Conservation (phyloP, 2,113 vertebrate species). For the Chloropsis hardwickii region DNA sequence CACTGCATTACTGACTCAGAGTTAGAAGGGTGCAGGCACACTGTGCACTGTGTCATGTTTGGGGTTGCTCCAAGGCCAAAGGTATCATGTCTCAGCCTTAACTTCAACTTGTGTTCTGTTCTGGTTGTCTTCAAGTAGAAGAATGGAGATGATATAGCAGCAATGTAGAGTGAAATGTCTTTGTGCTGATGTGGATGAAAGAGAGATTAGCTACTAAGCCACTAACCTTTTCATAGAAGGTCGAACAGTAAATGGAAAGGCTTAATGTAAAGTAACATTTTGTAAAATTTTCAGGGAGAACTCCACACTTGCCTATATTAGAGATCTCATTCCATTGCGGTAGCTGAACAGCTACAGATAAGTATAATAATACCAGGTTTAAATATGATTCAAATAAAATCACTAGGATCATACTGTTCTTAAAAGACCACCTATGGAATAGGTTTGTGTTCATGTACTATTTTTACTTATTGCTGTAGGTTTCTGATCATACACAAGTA, state of each 20-base stretch:
- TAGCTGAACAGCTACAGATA: background rate
- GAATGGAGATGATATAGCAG: background rate
- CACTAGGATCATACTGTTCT: background rate
- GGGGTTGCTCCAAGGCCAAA: constrained; percentile 6
- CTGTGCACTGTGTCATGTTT: background rate
- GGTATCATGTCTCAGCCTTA: background rate
- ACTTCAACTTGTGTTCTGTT: background rate
- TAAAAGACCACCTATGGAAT: background rate
- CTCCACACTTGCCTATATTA: background rate
- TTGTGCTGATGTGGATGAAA: background rate
- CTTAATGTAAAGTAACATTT: background rate
- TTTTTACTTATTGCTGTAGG: background rate
- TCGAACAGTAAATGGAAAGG: background rate
- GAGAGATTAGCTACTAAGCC: background rate
- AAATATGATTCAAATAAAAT: background rate
- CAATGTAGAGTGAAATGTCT: background rate
- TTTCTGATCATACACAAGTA: background rate
- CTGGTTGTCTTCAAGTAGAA: background rate
- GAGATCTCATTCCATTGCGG: background rate
- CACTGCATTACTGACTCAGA: background rate
- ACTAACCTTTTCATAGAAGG: background rate
- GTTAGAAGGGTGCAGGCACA: background rate
- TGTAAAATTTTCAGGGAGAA: background rate
- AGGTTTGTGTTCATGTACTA: background rate
- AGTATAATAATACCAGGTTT: background rate